Evolutionary conservation across 2,113 vertebrate genomes (phyloP).

Genomic region (Dascyllus trimaculatus): DNA sequence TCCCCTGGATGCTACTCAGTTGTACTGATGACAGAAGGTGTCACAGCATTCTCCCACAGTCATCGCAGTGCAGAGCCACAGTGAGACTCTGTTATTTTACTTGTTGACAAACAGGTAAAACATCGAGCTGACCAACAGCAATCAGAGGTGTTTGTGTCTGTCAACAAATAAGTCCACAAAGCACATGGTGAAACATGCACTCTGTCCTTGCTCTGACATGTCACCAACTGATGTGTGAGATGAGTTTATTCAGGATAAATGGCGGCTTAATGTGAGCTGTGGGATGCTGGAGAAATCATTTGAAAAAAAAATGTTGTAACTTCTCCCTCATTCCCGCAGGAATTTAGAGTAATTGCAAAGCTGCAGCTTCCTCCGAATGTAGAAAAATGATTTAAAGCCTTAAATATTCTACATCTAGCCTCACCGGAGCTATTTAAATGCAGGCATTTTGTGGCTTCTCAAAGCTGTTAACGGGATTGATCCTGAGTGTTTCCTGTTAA

Average conservation of each 20-base stretch:
- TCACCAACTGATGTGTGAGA: neutral
- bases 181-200: neutral
- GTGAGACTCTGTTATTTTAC: constrained; percentile 33
- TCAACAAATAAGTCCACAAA: constrained; percentile 3
- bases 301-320: neutral
- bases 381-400: neutral
- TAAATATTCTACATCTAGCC: neutral
- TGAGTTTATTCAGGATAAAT: constrained; percentile 1
- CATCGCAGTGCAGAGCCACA: constrained; percentile 7
- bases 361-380: neutral
- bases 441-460: neutral
- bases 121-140: constrained; percentile 1
- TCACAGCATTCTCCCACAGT: constrained; percentile 30
- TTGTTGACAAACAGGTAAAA: constrained; percentile 14
- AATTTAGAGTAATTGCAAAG: neutral
- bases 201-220: neutral
- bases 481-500: constrained; percentile 2
- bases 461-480: constrained; percentile 15
- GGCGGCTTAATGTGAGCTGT: neutral
- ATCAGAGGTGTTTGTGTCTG: constrained; percentile 28
- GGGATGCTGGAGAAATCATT: neutral
- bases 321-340: neutral
- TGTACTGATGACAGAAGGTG: constrained; percentile 42
- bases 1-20: constrained; percentile 32
- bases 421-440: constrained; percentile 14